Conservation (phyloP, 2,797 vertebrate genomes). For the Aplochiton taeniatus region DNA sequence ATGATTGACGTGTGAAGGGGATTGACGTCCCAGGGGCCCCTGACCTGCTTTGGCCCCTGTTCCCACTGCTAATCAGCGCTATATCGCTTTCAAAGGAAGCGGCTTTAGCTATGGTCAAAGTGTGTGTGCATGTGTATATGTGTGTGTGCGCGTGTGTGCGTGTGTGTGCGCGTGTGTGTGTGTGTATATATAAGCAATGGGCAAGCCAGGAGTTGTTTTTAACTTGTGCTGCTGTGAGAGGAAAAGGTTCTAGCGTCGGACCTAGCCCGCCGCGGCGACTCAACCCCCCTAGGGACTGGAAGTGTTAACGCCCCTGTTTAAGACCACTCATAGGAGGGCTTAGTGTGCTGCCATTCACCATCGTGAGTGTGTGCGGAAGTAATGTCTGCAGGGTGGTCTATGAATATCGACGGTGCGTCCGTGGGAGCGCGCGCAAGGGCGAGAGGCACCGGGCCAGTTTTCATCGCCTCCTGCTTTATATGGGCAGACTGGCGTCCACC, state of each 20-base stretch:
- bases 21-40: neutral
- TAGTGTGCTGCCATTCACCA: neutral
- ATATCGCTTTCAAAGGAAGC: slow-evolving; percentile 37
- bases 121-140: slow-evolving; percentile 29
- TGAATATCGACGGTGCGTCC: neutral
- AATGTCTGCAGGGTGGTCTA: no score
- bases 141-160: neutral
- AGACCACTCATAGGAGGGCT: slow-evolving; percentile 20
- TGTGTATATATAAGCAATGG: slow-evolving; percentile 16
- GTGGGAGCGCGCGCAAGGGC: neutral
- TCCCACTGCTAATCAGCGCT: slow-evolving; percentile 40
- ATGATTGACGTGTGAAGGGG: slow-evolving; percentile 9
- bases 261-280: slow-evolving; percentile 29
- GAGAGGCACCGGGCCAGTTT: neutral
- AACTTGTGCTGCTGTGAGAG: slow-evolving; percentile 55
- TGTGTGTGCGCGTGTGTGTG: slow-evolving; percentile 9
- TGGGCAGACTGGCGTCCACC: slow-evolving; percentile 13
- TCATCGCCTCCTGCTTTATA: slow-evolving; percentile 33
- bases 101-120: slow-evolving; percentile 17
- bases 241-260: slow-evolving; percentile 43
- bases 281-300: slow-evolving; percentile 12
- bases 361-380: neutral
- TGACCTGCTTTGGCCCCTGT: slow-evolving; percentile 33
- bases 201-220: slow-evolving; percentile 44
- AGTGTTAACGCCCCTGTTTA: slow-evolving; percentile 14